Evolutionary conservation across 2,888 invertebrate genomes (phyloP).

Genomic region (Gibbula magus): DNA sequence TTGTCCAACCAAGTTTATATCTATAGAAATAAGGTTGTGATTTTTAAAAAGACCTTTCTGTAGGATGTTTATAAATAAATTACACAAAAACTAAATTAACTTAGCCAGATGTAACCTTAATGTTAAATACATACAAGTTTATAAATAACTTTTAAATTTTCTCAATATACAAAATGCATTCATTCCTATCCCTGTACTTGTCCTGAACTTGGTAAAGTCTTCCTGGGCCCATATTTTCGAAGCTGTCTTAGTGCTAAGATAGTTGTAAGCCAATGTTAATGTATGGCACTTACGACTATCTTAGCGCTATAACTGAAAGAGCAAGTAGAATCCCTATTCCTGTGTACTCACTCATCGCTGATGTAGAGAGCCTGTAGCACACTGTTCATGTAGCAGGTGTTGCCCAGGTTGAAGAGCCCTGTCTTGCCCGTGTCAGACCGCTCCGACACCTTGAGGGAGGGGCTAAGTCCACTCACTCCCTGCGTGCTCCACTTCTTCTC

Average conservation of each 20-base stretch:
- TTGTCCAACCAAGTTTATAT: too few species aligned
- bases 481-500: conserved; percentile 63
- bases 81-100: neutral
- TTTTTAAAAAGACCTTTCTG: neutral
- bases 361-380: conserved; percentile 88
- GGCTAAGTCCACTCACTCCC: conserved; percentile 45
- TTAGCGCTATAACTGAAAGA: too few species aligned
- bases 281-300: too few species aligned
- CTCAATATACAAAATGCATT: too few species aligned
- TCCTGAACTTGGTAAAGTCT: too few species aligned
- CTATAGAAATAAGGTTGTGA: neutral
- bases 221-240: too few species aligned
- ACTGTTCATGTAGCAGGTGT: conserved; percentile 93
- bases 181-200: too few species aligned
- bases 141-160: too few species aligned
- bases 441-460: conserved; percentile 47
- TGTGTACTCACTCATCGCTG: conserved; percentile 80
- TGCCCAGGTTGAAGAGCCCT: conserved; percentile 88
- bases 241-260: too few species aligned
- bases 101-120: too few species aligned
- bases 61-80: neutral
- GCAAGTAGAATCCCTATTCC: neutral
- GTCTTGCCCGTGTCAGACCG: conserved; percentile 78
- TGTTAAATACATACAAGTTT: too few species aligned
- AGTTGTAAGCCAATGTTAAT: too few species aligned